Percentiles rank a stretch among this genome's conserved stretches.
Evolutionary conservation across 2,888 invertebrate species (phyloP).

Genomic region (Fissipunctia ypsillon): DNA sequence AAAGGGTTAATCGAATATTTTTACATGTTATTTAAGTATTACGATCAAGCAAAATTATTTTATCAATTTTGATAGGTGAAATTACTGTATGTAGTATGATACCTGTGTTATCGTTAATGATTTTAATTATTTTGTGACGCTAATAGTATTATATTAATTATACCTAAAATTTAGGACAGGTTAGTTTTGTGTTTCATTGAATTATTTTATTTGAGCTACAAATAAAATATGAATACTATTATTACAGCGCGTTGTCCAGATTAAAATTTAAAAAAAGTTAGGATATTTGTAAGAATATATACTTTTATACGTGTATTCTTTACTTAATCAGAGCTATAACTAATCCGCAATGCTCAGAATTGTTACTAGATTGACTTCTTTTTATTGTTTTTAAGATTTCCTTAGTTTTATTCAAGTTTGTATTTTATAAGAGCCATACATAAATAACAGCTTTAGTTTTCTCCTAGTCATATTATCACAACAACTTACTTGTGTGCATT

Average conservation of each 20-base stretch:
- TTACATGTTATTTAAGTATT: slow-evolving; percentile 61
- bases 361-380: neutral
- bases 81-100: slow-evolving; percentile 48
- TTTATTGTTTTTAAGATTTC: neutral
- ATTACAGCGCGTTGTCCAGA: neutral
- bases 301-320: neutral
- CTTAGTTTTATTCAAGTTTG: too few species aligned
- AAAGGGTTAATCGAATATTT: slow-evolving; percentile 69
- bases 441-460: neutral
- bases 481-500: slow-evolving; percentile 8
- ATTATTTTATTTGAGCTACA: neutral
- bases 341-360: neutral
- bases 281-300: neutral
- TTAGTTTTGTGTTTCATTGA: slow-evolving; percentile 3
- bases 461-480: neutral
- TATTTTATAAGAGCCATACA: neutral
- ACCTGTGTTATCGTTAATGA: slow-evolving; percentile 46
- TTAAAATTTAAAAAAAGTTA: neutral
- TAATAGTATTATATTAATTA: slow-evolving; percentile 46
- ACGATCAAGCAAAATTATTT: slow-evolving; percentile 42
- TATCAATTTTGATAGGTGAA: slow-evolving; percentile 57
- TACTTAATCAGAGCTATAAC: neutral
- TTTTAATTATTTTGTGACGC: slow-evolving; percentile 56
- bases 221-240: neutral
- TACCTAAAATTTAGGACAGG: slow-evolving; percentile 19